Evolutionary conservation across 1,140 invertebrate genomes (phyloP).

Genomic region (Stegodyphus mimosarum): DNA sequence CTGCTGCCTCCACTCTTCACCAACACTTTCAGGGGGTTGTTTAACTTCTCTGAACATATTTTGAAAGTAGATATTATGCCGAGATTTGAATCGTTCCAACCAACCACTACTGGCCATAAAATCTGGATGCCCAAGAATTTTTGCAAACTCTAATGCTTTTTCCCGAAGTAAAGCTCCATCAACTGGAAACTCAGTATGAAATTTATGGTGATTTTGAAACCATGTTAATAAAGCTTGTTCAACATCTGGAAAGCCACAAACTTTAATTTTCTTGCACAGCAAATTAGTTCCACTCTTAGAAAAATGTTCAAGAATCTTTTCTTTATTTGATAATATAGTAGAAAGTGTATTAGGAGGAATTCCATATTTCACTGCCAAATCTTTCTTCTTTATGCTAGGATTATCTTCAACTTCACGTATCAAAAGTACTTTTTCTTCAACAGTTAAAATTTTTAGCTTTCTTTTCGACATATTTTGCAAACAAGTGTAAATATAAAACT

Average conservation of each 20-base stretch:
- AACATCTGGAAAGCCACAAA: background rate
- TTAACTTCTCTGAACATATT: constrained; percentile 2
- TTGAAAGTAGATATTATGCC: background rate
- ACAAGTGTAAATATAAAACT: too few relatives aligned
- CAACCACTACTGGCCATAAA: constrained; percentile 13
- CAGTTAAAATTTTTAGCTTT: background rate
- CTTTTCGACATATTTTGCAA: background rate
- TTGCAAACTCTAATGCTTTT: background rate
- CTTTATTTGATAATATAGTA: background rate
- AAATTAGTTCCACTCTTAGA: background rate
- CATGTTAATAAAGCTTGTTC: background rate
- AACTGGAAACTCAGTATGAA: background rate
- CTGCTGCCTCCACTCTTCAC: background rate
- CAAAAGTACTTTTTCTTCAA: background rate
- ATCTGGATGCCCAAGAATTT: background rate
- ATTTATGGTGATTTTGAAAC: background rate
- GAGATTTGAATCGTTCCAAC: background rate
- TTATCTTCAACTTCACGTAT: background rate
- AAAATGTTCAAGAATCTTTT: background rate
- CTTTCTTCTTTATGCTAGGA: background rate
- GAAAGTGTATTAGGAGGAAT: background rate
- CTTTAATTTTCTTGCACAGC: background rate
- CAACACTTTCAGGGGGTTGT: background rate
- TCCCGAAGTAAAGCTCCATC: background rate
- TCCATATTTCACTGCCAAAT: background rate